A percentile compares a stretch with the other conserved stretches of the same genome.
phyloP scores from a whole-genome alignment of 2,113 vertebrate genomes.

The Notarius quadriscutis region DNA sequence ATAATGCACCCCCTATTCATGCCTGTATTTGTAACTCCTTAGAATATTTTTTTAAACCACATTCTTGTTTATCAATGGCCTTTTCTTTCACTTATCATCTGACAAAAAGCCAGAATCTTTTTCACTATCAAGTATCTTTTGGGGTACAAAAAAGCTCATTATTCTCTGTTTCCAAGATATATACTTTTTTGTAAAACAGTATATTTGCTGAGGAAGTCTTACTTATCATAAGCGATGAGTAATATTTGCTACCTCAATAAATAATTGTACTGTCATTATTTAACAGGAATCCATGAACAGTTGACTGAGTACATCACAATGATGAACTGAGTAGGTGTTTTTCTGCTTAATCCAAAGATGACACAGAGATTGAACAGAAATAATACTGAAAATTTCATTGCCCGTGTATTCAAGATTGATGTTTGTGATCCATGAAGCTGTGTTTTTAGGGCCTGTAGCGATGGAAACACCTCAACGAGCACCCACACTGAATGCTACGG shows the following conservation, averaged over 20 bases:
- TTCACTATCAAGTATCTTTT: not conserved
- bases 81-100: slow-evolving; percentile 6
- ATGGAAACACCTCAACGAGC: slow-evolving; percentile 52
- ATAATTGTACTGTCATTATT: not conserved
- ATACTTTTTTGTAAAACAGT: not conserved
- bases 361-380: not conserved
- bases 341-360: not conserved
- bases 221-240: not conserved
- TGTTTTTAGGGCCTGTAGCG: slow-evolving; percentile 49
- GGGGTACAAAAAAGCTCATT: not conserved
- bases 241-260: not conserved
- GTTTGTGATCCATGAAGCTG: slow-evolving; percentile 33
- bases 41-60: not conserved
- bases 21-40: not conserved
- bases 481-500: slow-evolving; percentile 49
- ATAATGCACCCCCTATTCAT: not conserved
- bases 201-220: not conserved
- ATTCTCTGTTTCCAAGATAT: not conserved
- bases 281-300: not conserved
- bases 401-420: slow-evolving; percentile 7
- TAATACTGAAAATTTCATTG: not conserved
- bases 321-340: not conserved
- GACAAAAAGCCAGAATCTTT: not conserved
- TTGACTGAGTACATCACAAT: not conserved
- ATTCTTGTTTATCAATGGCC: slow-evolving; percentile 46